These are phyloP conservation scores for Delichon dasypus DNA, from an alignment of 2,797 vertebrate species.

Conservation along the genomic window DNA sequence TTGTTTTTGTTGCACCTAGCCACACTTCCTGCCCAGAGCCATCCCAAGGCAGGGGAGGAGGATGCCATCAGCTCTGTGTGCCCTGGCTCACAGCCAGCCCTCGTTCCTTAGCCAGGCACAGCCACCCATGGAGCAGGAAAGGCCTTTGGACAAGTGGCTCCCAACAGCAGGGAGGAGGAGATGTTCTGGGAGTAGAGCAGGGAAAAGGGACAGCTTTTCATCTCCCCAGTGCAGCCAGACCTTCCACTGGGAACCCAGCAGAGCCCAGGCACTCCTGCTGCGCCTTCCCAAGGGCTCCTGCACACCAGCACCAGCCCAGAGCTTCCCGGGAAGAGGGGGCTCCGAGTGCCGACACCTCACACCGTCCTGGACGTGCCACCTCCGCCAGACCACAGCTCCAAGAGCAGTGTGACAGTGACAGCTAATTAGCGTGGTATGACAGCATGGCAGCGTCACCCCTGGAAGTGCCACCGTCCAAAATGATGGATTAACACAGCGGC, in stretches of 20 bases:
- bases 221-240: not conserved
- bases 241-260: not conserved
- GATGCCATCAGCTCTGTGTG: rapidly evolving
- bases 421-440: not conserved
- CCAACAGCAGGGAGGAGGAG: not conserved
- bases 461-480: not conserved
- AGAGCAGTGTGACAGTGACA: not conserved
- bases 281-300: not conserved
- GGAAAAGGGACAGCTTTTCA: not conserved
- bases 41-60: rapidly evolving
- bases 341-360: not conserved
- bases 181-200: not conserved
- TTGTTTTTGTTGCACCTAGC: rapidly evolving
- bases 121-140: rapidly evolving
- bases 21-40: not conserved
- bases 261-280: not conserved
- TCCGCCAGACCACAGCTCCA: not conserved
- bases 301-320: not conserved
- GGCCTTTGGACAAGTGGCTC: not conserved
- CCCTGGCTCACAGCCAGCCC: rapidly evolving
- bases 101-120: rapidly evolving
- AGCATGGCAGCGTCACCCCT: not conserved
- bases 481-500: not conserved
- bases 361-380: not conserved
- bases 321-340: not conserved